phyloP scores from a whole-genome alignment of 2,797 vertebrate species.

The Sphenodon punctatus region DNA sequence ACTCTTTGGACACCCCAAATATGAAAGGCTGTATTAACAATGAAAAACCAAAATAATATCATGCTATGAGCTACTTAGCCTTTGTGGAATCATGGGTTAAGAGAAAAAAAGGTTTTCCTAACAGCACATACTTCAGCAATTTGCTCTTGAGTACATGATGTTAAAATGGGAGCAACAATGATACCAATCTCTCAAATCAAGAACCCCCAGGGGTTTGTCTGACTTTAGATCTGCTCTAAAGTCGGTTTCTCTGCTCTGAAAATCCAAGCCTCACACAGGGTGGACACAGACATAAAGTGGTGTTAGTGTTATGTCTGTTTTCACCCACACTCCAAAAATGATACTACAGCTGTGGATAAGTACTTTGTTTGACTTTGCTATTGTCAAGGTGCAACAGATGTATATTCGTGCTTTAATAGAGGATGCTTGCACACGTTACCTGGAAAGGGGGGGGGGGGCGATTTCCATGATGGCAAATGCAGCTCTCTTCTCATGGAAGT shows the following conservation, averaged over 20 bases:
- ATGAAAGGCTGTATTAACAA: neutral
- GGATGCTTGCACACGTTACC: no score
- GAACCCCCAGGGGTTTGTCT: neutral
- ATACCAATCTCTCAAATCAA: neutral
- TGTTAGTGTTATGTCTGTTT: no score
- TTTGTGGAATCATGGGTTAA: neutral
- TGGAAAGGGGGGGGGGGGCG: no score
- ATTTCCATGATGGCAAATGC: no score
- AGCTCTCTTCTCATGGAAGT: no score
- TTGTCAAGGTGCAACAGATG: no score
- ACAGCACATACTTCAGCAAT: neutral
- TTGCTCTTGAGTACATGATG: neutral
- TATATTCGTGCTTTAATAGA: no score
- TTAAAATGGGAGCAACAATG: neutral
- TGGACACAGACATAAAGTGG: no score
- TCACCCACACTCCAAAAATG: no score
- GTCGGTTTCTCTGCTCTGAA: no score
- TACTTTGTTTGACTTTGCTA: no score
- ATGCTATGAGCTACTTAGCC: neutral
- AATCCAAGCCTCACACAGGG: neutral
- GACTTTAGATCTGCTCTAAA: rapidly evolving
- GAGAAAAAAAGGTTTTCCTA: neutral
- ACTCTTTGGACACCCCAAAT: neutral
- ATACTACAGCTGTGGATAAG: no score
- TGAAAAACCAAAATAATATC: neutral